These are phyloP conservation scores for Gorsachius magnificus DNA, from an alignment of 2,797 vertebrate species.

Conservation along the genomic window DNA sequence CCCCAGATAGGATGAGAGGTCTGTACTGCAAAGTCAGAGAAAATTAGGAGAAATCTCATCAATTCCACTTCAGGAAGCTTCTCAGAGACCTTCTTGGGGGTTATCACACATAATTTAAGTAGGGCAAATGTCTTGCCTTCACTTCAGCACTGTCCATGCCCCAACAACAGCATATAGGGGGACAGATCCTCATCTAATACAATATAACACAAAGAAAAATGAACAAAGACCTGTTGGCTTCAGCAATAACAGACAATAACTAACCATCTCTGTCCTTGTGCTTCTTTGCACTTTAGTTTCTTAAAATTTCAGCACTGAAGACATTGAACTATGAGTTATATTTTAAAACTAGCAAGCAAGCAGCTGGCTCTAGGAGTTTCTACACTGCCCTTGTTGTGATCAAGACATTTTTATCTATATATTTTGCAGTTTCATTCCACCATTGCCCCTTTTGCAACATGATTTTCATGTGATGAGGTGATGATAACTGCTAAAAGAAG, in stretches of 20 bases:
- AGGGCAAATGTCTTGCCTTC: neutral
- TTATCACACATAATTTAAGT: neutral
- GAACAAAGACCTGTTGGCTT: neutral
- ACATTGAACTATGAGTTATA: neutral
- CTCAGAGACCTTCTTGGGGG: neutral
- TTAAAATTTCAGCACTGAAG: slow-evolving; percentile 9
- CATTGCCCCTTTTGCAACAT: neutral
- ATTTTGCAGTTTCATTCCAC: neutral
- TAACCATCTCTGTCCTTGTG: neutral
- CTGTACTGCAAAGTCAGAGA: neutral
- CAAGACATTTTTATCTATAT: neutral
- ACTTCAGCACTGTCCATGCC: neutral
- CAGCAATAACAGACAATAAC: neutral
- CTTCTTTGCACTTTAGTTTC: neutral
- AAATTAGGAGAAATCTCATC: neutral
- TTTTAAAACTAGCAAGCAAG: neutral
- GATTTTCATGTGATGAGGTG: neutral
- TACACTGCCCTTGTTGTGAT: neutral
- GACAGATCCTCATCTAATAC: neutral
- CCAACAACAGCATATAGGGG: neutral
- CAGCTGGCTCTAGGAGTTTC: neutral
- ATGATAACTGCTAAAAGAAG: neutral
- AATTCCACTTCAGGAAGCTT: neutral
- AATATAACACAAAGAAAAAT: neutral
- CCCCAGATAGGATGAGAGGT: neutral